A percentile compares a stretch with the other conserved stretches of the same genome.
Conservation (phyloP, 2,797 vertebrate species). For the Rhabdophis nuchalis region DNA sequence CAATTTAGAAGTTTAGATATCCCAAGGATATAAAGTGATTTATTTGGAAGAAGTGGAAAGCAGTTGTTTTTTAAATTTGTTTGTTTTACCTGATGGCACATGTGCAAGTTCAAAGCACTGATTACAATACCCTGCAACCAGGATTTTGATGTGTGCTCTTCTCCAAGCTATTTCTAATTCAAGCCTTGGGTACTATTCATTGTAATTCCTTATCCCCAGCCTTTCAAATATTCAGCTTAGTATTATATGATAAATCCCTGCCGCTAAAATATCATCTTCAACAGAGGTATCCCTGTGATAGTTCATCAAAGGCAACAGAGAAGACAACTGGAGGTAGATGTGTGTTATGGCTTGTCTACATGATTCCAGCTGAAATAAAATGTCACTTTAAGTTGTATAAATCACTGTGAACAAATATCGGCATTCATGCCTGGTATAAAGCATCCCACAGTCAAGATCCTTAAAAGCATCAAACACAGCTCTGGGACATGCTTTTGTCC, state of each 20-base stretch:
- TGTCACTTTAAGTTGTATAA: conserved; percentile 68
- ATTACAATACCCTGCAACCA: conserved; percentile 28
- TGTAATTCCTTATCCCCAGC: conserved; percentile 50
- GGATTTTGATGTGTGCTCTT: conserved; percentile 14
- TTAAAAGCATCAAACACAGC: conserved; percentile 67
- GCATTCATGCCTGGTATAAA: conserved; percentile 69
- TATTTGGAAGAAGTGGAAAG: conserved; percentile 29
- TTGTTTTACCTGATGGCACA: neutral
- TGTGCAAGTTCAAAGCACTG: conserved; percentile 17
- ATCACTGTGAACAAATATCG: conserved; percentile 69
- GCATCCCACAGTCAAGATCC: conserved; percentile 70
- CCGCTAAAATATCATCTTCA: conserved; percentile 46
- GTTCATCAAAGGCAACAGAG: conserved; percentile 50
- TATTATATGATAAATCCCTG: conserved; percentile 41
- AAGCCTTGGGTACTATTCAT: conserved; percentile 28
- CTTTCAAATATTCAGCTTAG: conserved; percentile 38
- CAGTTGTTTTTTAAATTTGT: neutral
- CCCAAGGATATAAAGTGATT: conserved; percentile 17
- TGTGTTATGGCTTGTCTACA: conserved; percentile 63
- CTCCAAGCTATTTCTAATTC: conserved; percentile 36
- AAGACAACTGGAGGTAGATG: conserved; percentile 44
- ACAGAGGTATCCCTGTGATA: conserved; percentile 42
- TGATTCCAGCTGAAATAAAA: conserved; percentile 69
- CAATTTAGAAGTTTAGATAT: conserved; percentile 24
- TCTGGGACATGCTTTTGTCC: conserved; percentile 68